Evolutionary conservation across 2,888 invertebrate species (phyloP), one percentile per base, ranked within the genome.

Genomic region (Thecocarcelia acutangulata): DNA sequence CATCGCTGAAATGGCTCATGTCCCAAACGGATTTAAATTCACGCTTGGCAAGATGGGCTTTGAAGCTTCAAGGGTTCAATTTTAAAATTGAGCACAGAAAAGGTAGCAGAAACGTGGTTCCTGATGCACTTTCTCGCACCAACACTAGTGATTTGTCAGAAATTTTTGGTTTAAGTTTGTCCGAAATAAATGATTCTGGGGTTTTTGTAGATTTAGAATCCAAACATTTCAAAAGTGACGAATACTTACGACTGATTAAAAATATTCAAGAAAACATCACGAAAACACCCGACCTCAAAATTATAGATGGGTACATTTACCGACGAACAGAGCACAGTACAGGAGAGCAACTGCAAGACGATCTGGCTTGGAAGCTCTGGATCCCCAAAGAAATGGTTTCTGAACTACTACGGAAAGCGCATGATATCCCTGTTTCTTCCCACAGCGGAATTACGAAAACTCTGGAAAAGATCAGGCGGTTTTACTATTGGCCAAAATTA

Each of bases 401-500:
- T 5, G 61, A 75, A 4, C n/a, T 76, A 19, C 17, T 70, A 1
- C 1, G 17, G 11, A 66, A 19, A 15, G 50, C 64, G 3, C 70
- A 79, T 48, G 42, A 78, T 52, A 42, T 24, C 40, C 58, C 52
- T 5, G 1, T 52, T n/a, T 46, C 75, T 1, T 19, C 76, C 3
- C 81, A 81, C 42, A 24, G 56, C 28, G 68, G 76, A 1, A 76
- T 75, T 5, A 66, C 44, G 2, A 83, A 83, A 52, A 78, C 70
- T 0, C 4, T 78, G 1, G 77, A 74, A 5, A 37, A 46, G 3
- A 28, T 83, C 9, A 28, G 76, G 3, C 46, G 76, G 4, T 72
- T 52, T 37, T 80, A 61, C 28, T 79, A 44, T 33, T 76, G 80
- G 76, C 73, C 80, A n/a, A n/a, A n/a, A n/a, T n/a, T n/a, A n/a